Evolutionary conservation across 2,888 invertebrate species (phyloP), one percentile per base, ranked within the genome.

Genomic region (Azorinus chamasolen): DNA sequence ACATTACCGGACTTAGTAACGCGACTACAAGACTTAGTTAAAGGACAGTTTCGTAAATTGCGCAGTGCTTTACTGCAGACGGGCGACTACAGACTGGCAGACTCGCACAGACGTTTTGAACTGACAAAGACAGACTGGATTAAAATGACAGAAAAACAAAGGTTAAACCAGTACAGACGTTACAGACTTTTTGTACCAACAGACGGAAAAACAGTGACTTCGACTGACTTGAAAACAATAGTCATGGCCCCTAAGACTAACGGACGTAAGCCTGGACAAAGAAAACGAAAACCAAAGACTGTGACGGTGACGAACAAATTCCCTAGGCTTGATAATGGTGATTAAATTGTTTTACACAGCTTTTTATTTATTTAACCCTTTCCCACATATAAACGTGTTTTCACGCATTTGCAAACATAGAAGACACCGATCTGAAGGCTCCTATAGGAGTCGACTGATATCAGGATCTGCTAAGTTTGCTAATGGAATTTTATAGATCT

Each of bases 241-340:
- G 46, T 72, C 10, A 32, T 72, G 39, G 66, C 77, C 1, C 64
- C 77, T 24, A 22, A 39, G 3, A 66, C 77, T 0, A 48, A 66
- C 27, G 77, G 72, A 16, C 54, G 22, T 43, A 72, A 71, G 51
- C 62, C 66, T 22, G 71, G 71, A 22, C 70, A 57, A 57, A 14
- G 45, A 32, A 71, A 57, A 50, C 0, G 61, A 16, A 74, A 41
- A 10, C 45, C 22, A 20, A 22, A 55, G 24, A 55, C 55, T 46
- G 18, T 25, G 37, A 53, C 51, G 24, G 41, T 50, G 5, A 14
- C 51, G 25, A 32, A 32, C 10, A 32, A 32, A 10, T 6, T 6
- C 4, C 5, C 32, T 32, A 32, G 10, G 10, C 32, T 32, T 32
- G 32, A 32, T 32, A 10, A 32, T n/a, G n/a, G n/a, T n/a, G n/a